These are phyloP conservation scores for Amazonetta brasiliensis DNA, from an alignment of 2,797 vertebrate species.

Conservation along the genomic window DNA sequence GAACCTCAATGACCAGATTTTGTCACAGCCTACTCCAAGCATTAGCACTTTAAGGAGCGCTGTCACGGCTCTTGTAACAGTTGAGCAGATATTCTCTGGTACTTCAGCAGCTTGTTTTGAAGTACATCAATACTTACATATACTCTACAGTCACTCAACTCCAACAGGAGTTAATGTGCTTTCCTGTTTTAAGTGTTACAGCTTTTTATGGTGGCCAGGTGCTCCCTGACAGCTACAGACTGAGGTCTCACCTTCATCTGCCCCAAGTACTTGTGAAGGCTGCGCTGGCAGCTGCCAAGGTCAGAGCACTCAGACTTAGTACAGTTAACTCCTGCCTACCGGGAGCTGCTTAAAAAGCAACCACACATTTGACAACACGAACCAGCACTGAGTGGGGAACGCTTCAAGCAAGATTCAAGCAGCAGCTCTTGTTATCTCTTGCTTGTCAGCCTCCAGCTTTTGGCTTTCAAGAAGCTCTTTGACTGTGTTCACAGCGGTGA, in stretches of 20 bases:
- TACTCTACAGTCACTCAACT: not conserved
- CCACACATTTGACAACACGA: not conserved
- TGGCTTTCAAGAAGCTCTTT: not conserved
- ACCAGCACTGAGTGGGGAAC: not conserved
- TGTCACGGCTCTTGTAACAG: not conserved
- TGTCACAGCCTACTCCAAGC: not conserved
- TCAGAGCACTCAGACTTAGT: not conserved
- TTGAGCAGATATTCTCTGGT: not conserved
- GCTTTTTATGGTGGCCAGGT: constrained; percentile 19
- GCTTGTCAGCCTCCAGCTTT: not conserved
- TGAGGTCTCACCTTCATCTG: not conserved
- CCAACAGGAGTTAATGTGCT: not conserved
- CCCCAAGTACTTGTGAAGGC: not conserved
- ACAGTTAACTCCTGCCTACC: not conserved
- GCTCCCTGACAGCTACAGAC: constrained; percentile 36
- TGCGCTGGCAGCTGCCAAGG: not conserved
- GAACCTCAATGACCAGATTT: not conserved
- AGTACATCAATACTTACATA: not conserved
- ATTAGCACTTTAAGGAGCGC: not conserved
- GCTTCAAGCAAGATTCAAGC: not conserved
- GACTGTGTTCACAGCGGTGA: no score
- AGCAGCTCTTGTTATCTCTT: not conserved
- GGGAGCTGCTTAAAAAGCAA: not conserved
- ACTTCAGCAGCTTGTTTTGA: not conserved
- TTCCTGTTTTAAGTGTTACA: not conserved